Conservation (phyloP, 2,113 vertebrate species). For the Orthonyx spaldingii region DNA sequence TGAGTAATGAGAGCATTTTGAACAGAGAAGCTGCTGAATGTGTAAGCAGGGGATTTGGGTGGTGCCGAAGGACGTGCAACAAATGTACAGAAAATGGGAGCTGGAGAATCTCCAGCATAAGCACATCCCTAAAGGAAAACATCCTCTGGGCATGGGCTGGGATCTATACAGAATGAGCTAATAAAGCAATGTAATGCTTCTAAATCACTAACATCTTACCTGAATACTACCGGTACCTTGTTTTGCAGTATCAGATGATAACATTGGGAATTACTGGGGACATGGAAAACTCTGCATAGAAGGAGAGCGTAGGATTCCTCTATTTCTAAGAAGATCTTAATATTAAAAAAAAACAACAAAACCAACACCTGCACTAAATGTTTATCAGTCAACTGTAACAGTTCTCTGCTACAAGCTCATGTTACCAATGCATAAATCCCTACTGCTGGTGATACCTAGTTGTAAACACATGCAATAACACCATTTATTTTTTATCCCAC, state of each 20-base stretch:
- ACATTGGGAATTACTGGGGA: not conserved
- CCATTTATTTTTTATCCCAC: not conserved
- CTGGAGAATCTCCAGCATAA: not conserved
- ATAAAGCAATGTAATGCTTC: not conserved
- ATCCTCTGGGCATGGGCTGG: not conserved
- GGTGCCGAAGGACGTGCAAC: constrained; percentile 19
- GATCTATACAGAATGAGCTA: not conserved
- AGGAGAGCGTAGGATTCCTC: not conserved
- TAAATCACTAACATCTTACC: not conserved
- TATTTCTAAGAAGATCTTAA: not conserved
- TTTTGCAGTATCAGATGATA: not conserved
- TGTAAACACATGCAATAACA: not conserved
- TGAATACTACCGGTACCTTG: not conserved
- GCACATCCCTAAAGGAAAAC: not conserved
- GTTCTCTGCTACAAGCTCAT: not conserved
- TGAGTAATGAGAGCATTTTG: not conserved
- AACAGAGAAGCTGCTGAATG: not conserved
- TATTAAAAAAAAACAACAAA: not conserved
- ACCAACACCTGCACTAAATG: not conserved
- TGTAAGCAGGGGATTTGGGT: not conserved
- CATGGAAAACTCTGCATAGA: not conserved
- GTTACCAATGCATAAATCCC: rapidly evolving
- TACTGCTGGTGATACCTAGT: not conserved
- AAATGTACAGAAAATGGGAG: constrained; percentile 15
- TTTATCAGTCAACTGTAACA: not conserved